A percentile compares a stretch with the other conserved stretches of the same genome.
phyloP scores from a whole-genome alignment of 2,888 invertebrate genomes.

The Harmothoe impar region DNA sequence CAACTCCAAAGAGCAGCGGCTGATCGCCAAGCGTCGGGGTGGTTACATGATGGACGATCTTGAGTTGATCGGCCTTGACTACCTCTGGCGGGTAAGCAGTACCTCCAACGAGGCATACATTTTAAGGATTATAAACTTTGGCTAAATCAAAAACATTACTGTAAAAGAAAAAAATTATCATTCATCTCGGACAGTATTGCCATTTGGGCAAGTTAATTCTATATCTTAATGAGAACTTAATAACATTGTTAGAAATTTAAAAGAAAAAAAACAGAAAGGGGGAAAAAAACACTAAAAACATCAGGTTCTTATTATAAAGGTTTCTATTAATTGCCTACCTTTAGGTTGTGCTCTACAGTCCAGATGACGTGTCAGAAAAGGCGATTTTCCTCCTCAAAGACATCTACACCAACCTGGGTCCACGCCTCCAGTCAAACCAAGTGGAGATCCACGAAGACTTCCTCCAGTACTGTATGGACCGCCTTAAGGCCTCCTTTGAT shows the following conservation, averaged over 20 bases:
- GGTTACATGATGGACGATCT: constrained; percentile 92
- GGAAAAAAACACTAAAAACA: no score
- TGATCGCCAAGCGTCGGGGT: constrained; percentile 92
- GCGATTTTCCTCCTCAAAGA: constrained; percentile 96
- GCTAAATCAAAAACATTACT: no score
- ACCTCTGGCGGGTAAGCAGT: constrained; percentile 93
- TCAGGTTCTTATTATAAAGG: no score
- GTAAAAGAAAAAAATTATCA: no score
- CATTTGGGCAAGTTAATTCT: no score
- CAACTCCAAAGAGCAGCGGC: constrained; percentile 96
- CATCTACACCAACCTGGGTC: constrained; percentile 96
- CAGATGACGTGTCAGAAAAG: constrained; percentile 95
- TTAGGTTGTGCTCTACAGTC: constrained; percentile 92
- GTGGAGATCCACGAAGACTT: constrained; percentile 95
- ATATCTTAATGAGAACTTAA: no score
- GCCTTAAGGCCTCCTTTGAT: constrained; percentile 90
- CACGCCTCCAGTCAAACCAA: constrained; percentile 89
- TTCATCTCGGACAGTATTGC: no score
- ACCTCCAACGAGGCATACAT: no score
- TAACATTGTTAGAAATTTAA: no score
- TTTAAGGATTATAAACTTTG: no score
- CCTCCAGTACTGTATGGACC: constrained; percentile 95
- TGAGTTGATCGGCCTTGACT: constrained; percentile 97
- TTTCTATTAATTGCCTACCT: constrained; percentile 22
- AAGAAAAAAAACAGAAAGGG: no score